Evolutionary conservation across 2,888 invertebrate species (phyloP).

Genomic region (Hoplodrina ambigua): DNA sequence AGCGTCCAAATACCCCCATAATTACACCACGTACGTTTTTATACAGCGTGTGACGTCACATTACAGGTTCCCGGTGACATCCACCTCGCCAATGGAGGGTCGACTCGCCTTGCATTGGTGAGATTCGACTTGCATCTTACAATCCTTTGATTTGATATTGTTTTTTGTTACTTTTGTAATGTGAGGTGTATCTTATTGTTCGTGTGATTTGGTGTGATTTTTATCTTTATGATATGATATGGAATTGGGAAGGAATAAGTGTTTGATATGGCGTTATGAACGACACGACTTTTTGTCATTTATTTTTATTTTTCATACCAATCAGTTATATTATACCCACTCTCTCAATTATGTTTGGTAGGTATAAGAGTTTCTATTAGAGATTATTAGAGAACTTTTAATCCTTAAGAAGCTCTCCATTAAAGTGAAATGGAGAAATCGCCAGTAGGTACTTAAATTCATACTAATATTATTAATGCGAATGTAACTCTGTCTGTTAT

Average conservation of each 20-base stretch:
- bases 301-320: too few species aligned
- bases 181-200: constrained; percentile 39
- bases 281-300: too few species aligned
- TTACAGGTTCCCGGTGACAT: constrained; percentile 68
- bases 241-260: not conserved
- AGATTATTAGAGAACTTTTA: too few species aligned
- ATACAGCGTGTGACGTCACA: constrained; percentile 57
- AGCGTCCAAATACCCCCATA: constrained; percentile 31
- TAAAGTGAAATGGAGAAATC: not conserved
- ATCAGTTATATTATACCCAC: too few species aligned
- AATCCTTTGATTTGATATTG: constrained; percentile 61
- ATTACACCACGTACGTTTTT: constrained; percentile 57
- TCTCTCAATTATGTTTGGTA: too few species aligned
- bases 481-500: too few species aligned
- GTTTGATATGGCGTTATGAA: not conserved
- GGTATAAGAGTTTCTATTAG: too few species aligned
- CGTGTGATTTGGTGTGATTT: constrained; percentile 18
- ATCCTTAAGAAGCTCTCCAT: too few species aligned
- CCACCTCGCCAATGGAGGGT: constrained; percentile 73
- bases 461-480: too few species aligned
- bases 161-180: constrained; percentile 58
- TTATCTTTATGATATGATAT: constrained; percentile 15
- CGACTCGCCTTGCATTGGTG: constrained; percentile 69
- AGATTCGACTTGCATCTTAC: constrained; percentile 66
- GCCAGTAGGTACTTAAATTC: not conserved